Conservation (phyloP, 2,113 vertebrate species). For the Talpa occidentalis region DNA sequence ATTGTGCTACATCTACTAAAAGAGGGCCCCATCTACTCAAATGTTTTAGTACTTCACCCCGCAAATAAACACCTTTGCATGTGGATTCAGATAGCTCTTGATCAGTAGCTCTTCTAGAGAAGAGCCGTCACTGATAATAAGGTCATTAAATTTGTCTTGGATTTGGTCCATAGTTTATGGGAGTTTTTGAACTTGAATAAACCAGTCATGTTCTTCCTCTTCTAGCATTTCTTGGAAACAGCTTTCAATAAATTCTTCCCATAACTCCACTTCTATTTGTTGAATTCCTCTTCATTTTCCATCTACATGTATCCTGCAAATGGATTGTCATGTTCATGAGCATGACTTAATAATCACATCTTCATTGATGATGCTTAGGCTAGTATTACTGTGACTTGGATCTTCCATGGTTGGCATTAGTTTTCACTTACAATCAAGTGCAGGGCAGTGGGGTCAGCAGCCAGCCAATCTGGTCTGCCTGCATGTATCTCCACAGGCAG, state of each 20-base stretch:
- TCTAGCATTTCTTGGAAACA: constrained; percentile 97
- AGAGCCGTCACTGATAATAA: constrained; percentile 90
- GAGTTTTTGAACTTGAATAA: constrained; percentile 95
- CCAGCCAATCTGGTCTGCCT: too few species aligned
- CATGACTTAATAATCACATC: constrained; percentile 91
- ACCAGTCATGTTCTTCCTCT: constrained; percentile 95
- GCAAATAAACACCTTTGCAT: constrained; percentile 96
- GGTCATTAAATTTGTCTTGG: constrained; percentile 92
- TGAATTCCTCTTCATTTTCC: constrained; percentile 97
- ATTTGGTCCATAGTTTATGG: constrained; percentile 90
- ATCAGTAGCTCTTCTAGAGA: constrained; percentile 90
- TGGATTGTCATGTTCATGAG: constrained; percentile 91
- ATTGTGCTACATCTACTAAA: constrained; percentile 89
- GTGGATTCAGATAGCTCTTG: constrained; percentile 95
- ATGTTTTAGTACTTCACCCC: constrained; percentile 94
- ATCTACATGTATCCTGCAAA: constrained; percentile 98
- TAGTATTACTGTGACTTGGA: constrained; percentile 90
- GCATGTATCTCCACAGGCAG: too few species aligned
- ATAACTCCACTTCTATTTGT: constrained; percentile 94
- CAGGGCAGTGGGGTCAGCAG: too few species aligned
- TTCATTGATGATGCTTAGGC: constrained; percentile 88
- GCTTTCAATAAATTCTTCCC: constrained; percentile 95
- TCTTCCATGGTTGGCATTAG: constrained; percentile 91
- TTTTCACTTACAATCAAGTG: constrained; percentile 67
- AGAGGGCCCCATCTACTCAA: constrained; percentile 90